Evolutionary conservation across 2,888 invertebrate genomes (phyloP).

Genomic region (Perdita meconis): DNA sequence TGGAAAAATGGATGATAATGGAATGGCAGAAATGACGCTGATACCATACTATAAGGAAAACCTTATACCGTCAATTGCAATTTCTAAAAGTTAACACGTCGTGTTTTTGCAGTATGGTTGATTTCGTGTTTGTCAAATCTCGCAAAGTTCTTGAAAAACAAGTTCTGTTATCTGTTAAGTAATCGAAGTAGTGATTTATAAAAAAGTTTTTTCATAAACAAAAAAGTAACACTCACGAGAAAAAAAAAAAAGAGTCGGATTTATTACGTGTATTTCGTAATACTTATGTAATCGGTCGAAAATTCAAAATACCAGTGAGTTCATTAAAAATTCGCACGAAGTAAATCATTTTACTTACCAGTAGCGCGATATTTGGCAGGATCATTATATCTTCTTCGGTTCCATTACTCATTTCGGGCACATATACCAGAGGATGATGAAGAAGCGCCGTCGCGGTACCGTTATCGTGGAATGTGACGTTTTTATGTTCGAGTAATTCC

Average conservation of each 20-base stretch:
- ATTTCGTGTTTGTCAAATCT: background rate
- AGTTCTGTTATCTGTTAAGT: background rate
- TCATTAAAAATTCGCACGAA: background rate
- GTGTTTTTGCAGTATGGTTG: background rate
- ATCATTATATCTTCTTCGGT: conserved; percentile 90
- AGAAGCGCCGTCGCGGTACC: conserved; percentile 90
- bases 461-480: conserved; percentile 90
- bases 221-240: background rate
- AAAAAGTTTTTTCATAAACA: background rate
- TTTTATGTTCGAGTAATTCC: conserved; percentile 89
- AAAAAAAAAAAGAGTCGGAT: background rate
- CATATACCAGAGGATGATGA: conserved; percentile 90
- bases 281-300: too few species aligned
- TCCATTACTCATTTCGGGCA: conserved; percentile 91
- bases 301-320: too few species aligned
- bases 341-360: conserved; percentile 88
- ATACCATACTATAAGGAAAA: too few species aligned
- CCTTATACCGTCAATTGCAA: background rate
- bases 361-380: conserved; percentile 92
- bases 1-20: too few species aligned
- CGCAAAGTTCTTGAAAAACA: background rate
- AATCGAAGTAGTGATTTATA: background rate
- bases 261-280: background rate
- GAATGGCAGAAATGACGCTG: too few species aligned
- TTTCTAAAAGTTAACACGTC: background rate